A percentile compares a stretch with the other conserved stretches of the same genome.
These are phyloP conservation scores for Stegana nigrithorax DNA, from an alignment of 2,888 invertebrate genomes.

Conservation along the genomic window DNA sequence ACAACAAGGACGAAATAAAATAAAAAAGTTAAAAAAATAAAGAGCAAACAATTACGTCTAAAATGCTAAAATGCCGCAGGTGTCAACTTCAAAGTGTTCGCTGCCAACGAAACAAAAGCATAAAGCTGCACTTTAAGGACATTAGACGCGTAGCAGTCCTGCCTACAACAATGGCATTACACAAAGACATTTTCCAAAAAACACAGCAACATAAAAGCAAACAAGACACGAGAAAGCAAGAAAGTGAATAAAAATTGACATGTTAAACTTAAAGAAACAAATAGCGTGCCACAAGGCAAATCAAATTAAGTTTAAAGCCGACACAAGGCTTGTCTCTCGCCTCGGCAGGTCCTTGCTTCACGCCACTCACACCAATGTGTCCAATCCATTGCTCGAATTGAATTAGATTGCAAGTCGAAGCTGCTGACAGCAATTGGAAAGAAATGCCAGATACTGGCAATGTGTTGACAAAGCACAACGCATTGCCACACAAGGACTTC, in stretches of 20 bases:
- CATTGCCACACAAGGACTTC: conserved; percentile 22
- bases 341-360: too few species aligned
- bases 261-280: too few species aligned
- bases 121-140: background rate
- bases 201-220: background rate
- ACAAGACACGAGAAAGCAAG: conserved; percentile 13
- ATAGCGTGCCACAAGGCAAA: background rate
- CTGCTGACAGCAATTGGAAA: background rate
- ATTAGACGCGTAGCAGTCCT: conserved; percentile 35
- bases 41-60: conserved; percentile 35
- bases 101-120: conserved; percentile 24
- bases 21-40: conserved; percentile 23
- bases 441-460: conserved; percentile 12
- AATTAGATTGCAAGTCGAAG: too few species aligned
- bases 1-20: background rate
- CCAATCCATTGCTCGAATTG: too few species aligned
- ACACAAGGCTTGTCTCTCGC: too few species aligned
- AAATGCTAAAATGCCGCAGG: conserved; percentile 40
- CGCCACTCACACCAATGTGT: too few species aligned
- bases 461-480: conserved; percentile 36
- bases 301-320: background rate
- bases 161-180: conserved; percentile 32
- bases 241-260: background rate
- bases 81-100: conserved; percentile 43
- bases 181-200: too few species aligned